A percentile compares a stretch with the other conserved stretches of the same genome.
Conservation (phyloP, 1,140 invertebrate genomes). For the Drosophila melanica region DNA sequence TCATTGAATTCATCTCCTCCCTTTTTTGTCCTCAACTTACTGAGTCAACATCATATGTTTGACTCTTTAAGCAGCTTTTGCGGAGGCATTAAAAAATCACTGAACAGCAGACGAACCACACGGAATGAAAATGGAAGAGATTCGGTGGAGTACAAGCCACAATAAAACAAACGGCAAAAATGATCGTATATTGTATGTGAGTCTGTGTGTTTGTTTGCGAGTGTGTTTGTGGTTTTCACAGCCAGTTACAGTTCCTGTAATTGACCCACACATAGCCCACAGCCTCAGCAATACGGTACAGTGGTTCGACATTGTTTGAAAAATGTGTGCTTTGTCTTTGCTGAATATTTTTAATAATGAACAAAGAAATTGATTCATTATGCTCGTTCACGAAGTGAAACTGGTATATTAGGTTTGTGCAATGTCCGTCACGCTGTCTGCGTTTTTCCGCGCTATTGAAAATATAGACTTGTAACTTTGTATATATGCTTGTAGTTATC, state of each 20-base stretch:
- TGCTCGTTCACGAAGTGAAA: too few relatives aligned
- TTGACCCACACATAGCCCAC: background rate
- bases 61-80: conserved; percentile 64
- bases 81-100: conserved; percentile 61
- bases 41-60: conserved; percentile 29
- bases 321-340: background rate
- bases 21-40: conserved; percentile 10
- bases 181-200: conserved; percentile 46
- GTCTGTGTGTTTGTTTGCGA: background rate
- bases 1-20: background rate
- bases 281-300: too few relatives aligned
- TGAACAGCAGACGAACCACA: background rate
- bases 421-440: too few relatives aligned
- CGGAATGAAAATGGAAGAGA: background rate
- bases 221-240: conserved; percentile 24
- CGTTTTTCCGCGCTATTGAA: too few relatives aligned
- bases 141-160: conserved; percentile 45
- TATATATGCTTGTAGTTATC: too few relatives aligned
- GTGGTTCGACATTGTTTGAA: background rate
- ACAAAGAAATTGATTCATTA: too few relatives aligned
- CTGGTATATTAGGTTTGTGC: too few relatives aligned
- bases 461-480: too few relatives aligned
- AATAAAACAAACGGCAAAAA: conserved; percentile 55
- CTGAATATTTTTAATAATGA: background rate
- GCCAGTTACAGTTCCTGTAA: conserved; percentile 35